Conservation (phyloP, 2,888 invertebrate genomes). For the Prosopocoilus inquinatus region DNA sequence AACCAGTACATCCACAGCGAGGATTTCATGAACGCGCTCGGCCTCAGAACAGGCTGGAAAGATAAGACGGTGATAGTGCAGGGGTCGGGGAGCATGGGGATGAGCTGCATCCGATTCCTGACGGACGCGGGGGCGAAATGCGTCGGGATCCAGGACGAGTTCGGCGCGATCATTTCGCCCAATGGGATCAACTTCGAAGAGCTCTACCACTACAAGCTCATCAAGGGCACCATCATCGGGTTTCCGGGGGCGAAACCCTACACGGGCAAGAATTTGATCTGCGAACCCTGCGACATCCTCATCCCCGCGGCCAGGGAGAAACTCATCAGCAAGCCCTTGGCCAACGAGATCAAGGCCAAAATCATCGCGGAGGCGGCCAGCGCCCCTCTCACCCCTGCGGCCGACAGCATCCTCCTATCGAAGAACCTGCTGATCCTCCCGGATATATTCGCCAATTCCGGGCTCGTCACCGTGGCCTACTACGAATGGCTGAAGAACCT, state of each 20-base stretch:
- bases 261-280: constrained; percentile 63
- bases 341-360: constrained; percentile 82
- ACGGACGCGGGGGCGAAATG: constrained; percentile 68
- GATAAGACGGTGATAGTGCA: constrained; percentile 77
- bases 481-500: constrained; percentile 90
- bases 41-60: constrained; percentile 61
- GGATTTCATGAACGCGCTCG: constrained; percentile 68
- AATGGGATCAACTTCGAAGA: constrained; percentile 71
- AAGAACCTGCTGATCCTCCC: constrained; percentile 78
- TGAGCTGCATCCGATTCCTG: constrained; percentile 69
- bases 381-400: constrained; percentile 84
- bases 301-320: constrained; percentile 93
- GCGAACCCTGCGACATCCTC: constrained; percentile 89
- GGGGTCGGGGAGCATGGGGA: constrained; percentile 82
- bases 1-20: constrained; percentile 70
- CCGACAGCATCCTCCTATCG: constrained; percentile 71
- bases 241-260: constrained; percentile 73
- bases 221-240: constrained; percentile 84
- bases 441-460: constrained; percentile 72
- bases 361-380: constrained; percentile 88
- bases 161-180: constrained; percentile 62
- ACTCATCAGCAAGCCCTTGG: constrained; percentile 84
- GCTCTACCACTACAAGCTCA: constrained; percentile 76
- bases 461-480: constrained; percentile 89
- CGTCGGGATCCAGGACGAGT: constrained; percentile 68